A percentile compares a stretch with the other conserved stretches of the same genome.
Conservation (phyloP, 2,888 invertebrate genomes). For the Seira sanloemensis region DNA sequence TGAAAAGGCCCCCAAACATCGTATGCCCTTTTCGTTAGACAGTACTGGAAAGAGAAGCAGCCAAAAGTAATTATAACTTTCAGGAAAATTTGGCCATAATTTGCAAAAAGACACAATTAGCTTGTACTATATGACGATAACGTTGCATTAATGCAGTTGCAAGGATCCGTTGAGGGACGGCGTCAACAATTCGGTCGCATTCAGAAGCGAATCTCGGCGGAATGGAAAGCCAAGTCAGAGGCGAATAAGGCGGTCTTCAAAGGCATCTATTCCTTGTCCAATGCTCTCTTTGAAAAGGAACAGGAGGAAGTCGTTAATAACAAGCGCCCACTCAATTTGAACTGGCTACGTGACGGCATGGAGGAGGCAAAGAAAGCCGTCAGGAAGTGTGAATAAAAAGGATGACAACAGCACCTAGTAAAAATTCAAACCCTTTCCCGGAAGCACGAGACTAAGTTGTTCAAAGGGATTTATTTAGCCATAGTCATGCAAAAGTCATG, state of each 20-base stretch:
- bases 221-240: neutral
- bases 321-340: neutral
- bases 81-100: neutral
- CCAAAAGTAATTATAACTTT: neutral
- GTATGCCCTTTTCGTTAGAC: neutral
- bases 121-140: too few relatives aligned
- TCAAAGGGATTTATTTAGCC: too few relatives aligned
- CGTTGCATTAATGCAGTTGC: neutral
- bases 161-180: neutral
- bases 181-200: neutral
- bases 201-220: neutral
- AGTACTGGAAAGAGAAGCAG: neutral
- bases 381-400: neutral
- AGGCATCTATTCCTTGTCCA: neutral
- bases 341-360: conserved; percentile 23
- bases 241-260: neutral
- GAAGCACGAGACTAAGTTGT: too few relatives aligned
- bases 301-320: neutral
- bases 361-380: neutral
- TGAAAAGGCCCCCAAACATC: neutral
- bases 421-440: too few relatives aligned
- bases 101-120: too few relatives aligned
- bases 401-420: neutral
- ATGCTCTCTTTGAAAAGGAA: conserved; percentile 16
- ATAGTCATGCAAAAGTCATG: too few relatives aligned